These are phyloP conservation scores for Neodiprion virginianus DNA, from an alignment of 1,140 invertebrate genomes.

Conservation along the genomic window DNA sequence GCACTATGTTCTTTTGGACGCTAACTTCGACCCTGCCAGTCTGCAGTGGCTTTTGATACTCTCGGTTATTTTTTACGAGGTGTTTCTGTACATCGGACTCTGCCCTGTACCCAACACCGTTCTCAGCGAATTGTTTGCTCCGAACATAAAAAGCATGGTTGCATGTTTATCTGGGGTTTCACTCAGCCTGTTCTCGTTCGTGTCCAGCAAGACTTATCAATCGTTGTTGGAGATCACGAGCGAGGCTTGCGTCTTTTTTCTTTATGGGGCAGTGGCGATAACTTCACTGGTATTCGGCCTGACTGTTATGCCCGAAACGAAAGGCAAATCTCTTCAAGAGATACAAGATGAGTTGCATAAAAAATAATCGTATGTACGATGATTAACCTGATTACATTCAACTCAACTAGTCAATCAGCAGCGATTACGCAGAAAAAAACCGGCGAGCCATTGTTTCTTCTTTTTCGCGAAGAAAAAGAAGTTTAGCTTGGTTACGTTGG, in stretches of 20 bases:
- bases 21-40: conserved; percentile 51
- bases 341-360: background rate
- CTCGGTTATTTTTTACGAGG: conserved; percentile 69
- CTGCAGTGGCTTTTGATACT: conserved; percentile 67
- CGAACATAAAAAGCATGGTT: conserved; percentile 71
- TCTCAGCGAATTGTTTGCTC: conserved; percentile 76
- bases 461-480: no score
- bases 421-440: no score
- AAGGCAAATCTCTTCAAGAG: conserved; percentile 1
- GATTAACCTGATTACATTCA: no score
- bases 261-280: conserved; percentile 18
- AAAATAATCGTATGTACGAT: background rate
- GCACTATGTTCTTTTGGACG: conserved; percentile 68
- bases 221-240: conserved; percentile 66
- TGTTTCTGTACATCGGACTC: conserved; percentile 71
- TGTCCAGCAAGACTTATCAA: conserved; percentile 76
- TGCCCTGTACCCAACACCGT: conserved; percentile 75
- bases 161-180: conserved; percentile 72
- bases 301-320: background rate
- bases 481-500: no score
- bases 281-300: background rate
- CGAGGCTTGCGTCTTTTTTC: conserved; percentile 33
- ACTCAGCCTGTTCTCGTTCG: conserved; percentile 74
- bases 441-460: no score
- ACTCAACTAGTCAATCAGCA: no score